Percentiles rank a stretch among this genome's conserved stretches.
Conservation (phyloP, 2,797 vertebrate genomes). For the Molossus alvarezi region DNA sequence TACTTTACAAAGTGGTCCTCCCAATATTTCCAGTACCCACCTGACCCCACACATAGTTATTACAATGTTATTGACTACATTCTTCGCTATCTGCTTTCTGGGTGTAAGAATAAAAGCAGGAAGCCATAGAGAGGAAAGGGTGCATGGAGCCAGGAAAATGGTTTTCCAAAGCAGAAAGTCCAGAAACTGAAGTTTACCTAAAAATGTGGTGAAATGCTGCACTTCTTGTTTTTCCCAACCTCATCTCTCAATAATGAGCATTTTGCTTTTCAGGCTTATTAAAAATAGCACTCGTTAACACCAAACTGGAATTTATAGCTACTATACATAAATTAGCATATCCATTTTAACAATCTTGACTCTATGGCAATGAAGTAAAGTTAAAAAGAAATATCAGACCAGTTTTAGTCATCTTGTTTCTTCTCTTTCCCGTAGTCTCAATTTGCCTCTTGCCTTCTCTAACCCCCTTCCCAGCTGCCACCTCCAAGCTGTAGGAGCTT, state of each 20-base stretch:
- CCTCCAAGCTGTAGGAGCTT: not conserved
- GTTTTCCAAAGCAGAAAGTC: not conserved
- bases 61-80: not conserved
- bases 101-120: constrained; percentile 27
- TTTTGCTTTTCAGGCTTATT: constrained; percentile 64
- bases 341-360: constrained; percentile 59
- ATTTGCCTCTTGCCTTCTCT: not conserved
- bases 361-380: constrained; percentile 29
- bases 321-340: constrained; percentile 70
- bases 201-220: not conserved
- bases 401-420: not conserved
- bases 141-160: not conserved
- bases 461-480: not conserved
- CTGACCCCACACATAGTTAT: not conserved
- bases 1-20: not conserved
- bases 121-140: not conserved
- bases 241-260: constrained; percentile 4
- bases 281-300: constrained; percentile 75
- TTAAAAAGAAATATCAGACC: constrained; percentile 15
- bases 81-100: constrained; percentile 45
- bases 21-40: not conserved
- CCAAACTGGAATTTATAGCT: constrained; percentile 68
- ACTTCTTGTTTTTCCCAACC: not conserved
- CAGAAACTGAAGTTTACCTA: not conserved
- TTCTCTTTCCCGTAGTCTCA: not conserved